Conservation (phyloP, 2,113 vertebrate species). For the Silurus meridionalis region DNA sequence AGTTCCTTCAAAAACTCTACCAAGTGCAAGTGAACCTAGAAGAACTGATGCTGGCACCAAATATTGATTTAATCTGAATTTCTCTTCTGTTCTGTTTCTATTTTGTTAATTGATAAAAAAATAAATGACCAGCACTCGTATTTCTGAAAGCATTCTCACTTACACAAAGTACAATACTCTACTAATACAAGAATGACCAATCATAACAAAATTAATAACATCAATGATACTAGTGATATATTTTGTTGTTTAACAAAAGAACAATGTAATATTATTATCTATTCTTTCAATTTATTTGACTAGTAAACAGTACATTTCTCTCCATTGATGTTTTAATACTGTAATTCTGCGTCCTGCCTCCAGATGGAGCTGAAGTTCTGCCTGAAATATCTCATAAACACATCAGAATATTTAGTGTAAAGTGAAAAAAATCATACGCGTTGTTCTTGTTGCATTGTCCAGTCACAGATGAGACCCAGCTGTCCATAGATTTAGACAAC, state of each 20-base stretch:
- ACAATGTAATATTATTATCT: not conserved
- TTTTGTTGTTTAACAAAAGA: not conserved
- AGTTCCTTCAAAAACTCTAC: too few species aligned
- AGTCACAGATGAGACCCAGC: not conserved
- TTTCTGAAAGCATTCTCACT: too few species aligned
- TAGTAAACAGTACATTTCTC: not conserved
- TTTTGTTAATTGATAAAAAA: too few species aligned
- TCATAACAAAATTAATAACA: not conserved
- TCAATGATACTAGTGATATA: not conserved
- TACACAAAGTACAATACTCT: too few species aligned
- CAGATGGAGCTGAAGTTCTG: constrained; percentile 61
- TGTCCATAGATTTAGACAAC: not conserved
- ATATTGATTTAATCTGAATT: too few species aligned
- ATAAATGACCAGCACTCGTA: too few species aligned
- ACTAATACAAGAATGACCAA: too few species aligned
- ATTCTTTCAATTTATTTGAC: not conserved
- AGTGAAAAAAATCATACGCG: too few species aligned
- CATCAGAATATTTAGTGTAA: not conserved
- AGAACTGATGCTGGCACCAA: too few species aligned
- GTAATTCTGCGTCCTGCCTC: constrained; percentile 42
- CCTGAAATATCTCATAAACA: not conserved
- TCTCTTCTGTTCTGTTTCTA: too few species aligned
- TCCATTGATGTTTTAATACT: not conserved
- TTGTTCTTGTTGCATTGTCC: not conserved
- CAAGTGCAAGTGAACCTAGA: too few species aligned